phyloP scores from a whole-genome alignment of 2,113 vertebrate genomes.

The Phrynosoma platyrhinos region DNA sequence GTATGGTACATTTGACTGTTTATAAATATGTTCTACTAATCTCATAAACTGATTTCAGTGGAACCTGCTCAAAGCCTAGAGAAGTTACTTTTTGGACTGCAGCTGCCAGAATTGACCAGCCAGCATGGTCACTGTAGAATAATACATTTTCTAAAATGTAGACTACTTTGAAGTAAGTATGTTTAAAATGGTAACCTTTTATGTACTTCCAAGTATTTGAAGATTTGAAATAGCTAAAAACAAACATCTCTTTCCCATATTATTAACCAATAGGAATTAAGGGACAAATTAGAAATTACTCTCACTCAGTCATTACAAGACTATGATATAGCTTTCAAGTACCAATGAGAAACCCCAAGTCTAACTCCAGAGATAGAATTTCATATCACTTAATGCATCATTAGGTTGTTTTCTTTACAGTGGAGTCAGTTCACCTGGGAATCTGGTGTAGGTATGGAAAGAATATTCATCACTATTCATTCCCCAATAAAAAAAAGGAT shows the following conservation, averaged over 20 bases:
- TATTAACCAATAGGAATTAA: not conserved
- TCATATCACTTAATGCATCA: not conserved
- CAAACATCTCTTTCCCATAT: not conserved
- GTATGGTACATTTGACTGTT: not conserved
- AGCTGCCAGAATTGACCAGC: too few species aligned
- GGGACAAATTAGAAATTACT: not conserved
- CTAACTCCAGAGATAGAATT: not conserved
- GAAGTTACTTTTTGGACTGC: too few species aligned
- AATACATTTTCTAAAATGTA: too few species aligned
- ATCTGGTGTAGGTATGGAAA: too few species aligned
- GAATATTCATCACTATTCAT: too few species aligned
- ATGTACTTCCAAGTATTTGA: not conserved
- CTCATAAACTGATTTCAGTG: too few species aligned
- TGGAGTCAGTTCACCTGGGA: not conserved
- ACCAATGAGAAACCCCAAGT: not conserved
- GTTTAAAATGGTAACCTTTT: not conserved
- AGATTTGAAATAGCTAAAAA: not conserved
- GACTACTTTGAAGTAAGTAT: not conserved
- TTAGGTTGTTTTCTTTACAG: not conserved
- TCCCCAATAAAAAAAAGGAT: too few species aligned
- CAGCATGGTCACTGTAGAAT: too few species aligned
- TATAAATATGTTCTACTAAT: not conserved
- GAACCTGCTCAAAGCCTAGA: too few species aligned
- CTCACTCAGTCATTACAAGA: not conserved
- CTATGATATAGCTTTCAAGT: slow-evolving; percentile 3